Evolutionary conservation across 2,888 invertebrate genomes (phyloP), one percentile per base, ranked within the genome.

Genomic region (Agrotis exclamationis): DNA sequence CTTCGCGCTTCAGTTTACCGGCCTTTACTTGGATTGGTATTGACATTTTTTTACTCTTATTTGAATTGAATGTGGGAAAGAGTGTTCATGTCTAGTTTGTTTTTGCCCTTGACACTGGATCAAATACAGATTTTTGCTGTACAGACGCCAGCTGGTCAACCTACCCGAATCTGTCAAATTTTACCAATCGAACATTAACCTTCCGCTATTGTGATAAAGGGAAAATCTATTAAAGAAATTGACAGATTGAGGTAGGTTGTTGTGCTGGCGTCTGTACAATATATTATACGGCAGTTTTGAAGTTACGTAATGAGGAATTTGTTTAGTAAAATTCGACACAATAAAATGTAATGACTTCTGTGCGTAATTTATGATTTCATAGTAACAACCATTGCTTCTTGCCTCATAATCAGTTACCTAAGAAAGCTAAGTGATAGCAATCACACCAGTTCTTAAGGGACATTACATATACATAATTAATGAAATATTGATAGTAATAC

Each of bases 1-100:
- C 28, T 54, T 74, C 47, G n/a, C 72, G 20, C 20, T 57, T 45
- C 45, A 14, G 20, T 3, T 13, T 45, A 16, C 7, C 13, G 39
- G 3, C 18, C 5, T 0, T 33, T 33, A n/a, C n/a, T 33, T n/a
- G 33, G 13, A 33, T 33, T 33, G n/a, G 14, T 18, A 45, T 51
- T 20, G 11, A 20, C 45, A 22, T 45, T 51, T 70, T 53, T 28
- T 70, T 45, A 18, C 20, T 69, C 14, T 16, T 28, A 45, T 14
- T 66, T 18, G 9, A 16, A 45, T 67, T 44, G 13, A 18, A 39
- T 24, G 24, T 2, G 4, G 16, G 24, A 44, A 63, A 64, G 13
- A 7, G 18, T 39, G 13, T 28, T 28, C 28, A 28, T 20, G 18
- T 18, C 39, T 28, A 28, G 16, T n/a, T 33, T 22, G 14, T 65